Evolutionary conservation across 1,140 invertebrate genomes (phyloP).

Genomic region (Heliconius himera): DNA sequence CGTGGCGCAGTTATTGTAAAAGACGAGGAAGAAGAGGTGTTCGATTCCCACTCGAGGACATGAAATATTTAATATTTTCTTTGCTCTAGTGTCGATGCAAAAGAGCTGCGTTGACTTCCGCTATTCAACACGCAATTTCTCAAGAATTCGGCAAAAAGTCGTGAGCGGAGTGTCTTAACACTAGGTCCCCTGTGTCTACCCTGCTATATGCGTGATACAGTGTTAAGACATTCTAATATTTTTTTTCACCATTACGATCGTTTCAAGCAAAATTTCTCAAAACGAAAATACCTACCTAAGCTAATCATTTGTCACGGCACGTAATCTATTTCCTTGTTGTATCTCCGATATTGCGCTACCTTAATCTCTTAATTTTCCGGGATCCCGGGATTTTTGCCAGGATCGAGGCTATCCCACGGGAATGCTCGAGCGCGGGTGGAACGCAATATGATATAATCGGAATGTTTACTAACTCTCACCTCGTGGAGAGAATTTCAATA

Average conservation of each 20-base stretch:
- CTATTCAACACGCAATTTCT: too few species aligned
- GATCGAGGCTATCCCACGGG: conserved; percentile 2
- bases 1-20: too few species aligned
- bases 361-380: conserved; percentile 34
- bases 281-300: background rate
- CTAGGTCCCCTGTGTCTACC: too few species aligned
- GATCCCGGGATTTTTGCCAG: conserved; percentile 22
- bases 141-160: too few species aligned
- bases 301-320: conserved; percentile 25
- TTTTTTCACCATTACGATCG: background rate
- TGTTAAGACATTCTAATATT: background rate
- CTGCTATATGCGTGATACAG: too few species aligned
- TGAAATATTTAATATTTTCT: too few species aligned
- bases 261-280: background rate
- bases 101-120: too few species aligned
- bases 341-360: conserved; percentile 8
- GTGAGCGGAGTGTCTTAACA: too few species aligned
- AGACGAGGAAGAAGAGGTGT: too few species aligned
- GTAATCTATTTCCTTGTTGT: conserved; percentile 32
- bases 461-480: conserved; percentile 25
- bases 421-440: background rate
- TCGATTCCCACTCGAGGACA: too few species aligned
- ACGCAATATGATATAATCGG: conserved; percentile 20
- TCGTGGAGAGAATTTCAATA: conserved; percentile 13
- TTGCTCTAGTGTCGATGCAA: too few species aligned